Base-by-base conservation (phyloP, 2,797 vertebrate genomes). In the Gymnothorax reevesii region DNA sequence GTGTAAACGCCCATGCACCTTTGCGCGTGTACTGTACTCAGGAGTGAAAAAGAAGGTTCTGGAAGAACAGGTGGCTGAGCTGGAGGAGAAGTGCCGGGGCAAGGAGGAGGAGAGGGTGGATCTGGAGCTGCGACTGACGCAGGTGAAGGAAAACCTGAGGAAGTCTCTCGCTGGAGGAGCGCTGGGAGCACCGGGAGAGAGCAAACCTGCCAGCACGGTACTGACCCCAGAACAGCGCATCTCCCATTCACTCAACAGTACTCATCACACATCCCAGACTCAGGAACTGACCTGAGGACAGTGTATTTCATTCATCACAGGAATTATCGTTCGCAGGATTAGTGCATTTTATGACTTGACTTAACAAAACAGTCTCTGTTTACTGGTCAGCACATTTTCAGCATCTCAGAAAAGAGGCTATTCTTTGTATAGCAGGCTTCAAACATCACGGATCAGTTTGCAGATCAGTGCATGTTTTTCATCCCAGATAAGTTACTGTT, bases 71-170 rank as follows among this genome's bases (percentile, higher is more conserved):
- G 88, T 99, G 87, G 94, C 90, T 0, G 88, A 89, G 87, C 92
- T 99, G 92, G 99, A 99, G 90, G 95, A 95, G 22, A 94, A 95
- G 85, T 99, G 98, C 88, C 96, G 96, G 92, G 94, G 93, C 84
- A 98, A 97, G 88, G 99, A 99, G 92, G 95, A 96, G 86, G 95
- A 95, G 75, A 94, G 99, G 0, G 98, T 99, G 0, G 98, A 99
- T 88, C 92, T 99, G 86, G 99, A 99, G 91, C 96, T 99, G 60
- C 92, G 91, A 90, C 96, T 99, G 84, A 97, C 97, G 0, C 96
- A 97, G 84, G 98, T 99, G 90, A 99, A 99, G 93, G 98, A 99
- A 90, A 97, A 96, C 89, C 94, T 99, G 88, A 98, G 97, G 92
- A 98, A 98, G 90, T 98, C 97, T 0, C 87, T 99, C 94, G 98